Conservation (phyloP, 2,888 invertebrate species). For the Hypomecis atomaria region DNA sequence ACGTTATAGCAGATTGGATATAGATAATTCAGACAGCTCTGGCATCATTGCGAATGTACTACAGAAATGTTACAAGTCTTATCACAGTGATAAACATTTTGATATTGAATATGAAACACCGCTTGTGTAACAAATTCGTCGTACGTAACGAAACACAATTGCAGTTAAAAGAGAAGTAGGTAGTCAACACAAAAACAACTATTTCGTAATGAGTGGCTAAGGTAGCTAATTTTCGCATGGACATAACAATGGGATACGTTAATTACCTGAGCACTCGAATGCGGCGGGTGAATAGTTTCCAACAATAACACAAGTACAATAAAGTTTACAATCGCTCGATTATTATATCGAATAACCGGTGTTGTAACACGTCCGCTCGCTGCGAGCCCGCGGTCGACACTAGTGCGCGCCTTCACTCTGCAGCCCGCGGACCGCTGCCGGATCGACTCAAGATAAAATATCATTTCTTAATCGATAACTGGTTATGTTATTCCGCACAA, state of each 20-base stretch:
- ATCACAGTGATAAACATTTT: conserved; percentile 39
- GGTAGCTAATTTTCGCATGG: conserved; percentile 43
- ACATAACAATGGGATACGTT: conserved; percentile 41
- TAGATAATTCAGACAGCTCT: conserved; percentile 38
- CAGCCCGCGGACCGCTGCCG: conserved; percentile 42
- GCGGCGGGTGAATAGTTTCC: conserved; percentile 38
- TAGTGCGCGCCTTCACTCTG: conserved; percentile 45
- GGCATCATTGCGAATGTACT: conserved; percentile 38
- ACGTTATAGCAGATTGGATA: conserved; percentile 34
- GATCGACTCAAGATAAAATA: conserved; percentile 54
- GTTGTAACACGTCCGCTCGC: conserved; percentile 60
- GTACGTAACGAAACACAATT: conserved; percentile 36
- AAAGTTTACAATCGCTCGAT: conserved; percentile 69
- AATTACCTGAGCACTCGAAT: conserved; percentile 45
- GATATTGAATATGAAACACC: conserved; percentile 35
- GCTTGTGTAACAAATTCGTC: conserved; percentile 36
- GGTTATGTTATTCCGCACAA: conserved; percentile 58
- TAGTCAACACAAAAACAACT: conserved; percentile 40
- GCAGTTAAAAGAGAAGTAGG: conserved; percentile 36
- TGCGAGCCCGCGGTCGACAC: conserved; percentile 59
- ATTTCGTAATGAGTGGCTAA: conserved; percentile 37
- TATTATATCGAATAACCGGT: conserved; percentile 66
- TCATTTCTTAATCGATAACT: conserved; percentile 68
- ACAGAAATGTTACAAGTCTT: conserved; percentile 34
- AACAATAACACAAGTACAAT: conserved; percentile 60